Evolutionary conservation across 2,888 invertebrate species (phyloP), one percentile per base, ranked within the genome.

Genomic region (Scaeva pyrastri): DNA sequence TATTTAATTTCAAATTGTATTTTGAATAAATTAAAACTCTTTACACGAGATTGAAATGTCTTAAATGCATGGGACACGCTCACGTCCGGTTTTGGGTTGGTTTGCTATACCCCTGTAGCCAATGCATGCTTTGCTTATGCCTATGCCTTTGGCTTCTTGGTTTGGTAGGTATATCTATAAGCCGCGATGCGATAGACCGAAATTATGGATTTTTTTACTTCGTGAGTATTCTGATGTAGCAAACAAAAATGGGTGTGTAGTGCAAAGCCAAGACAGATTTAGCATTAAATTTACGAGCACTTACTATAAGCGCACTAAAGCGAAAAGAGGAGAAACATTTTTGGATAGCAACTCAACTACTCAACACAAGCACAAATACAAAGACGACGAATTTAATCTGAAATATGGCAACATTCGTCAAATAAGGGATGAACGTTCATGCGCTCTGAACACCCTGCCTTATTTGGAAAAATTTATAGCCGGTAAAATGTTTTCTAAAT

Each of bases 391-490:
- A 12, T 4, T 39, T 36, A n/a, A 16, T 43, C 7, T 16, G 81
- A 86, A 86, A 86, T 71, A 41, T 82, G 86, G 82, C 86, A 86
- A 81, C 82, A 31, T 55, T 26, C n/a, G 11, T 43, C 45, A 56
- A 70, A 70, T 70, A 73, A 81, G 77, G 86, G 70, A 74, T 52
- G 64, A 66, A 21, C 64, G 23, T 56, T 74, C 76, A 68, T 86
- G 86, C 86, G 86, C 86, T 77, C n/a, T 1, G 16, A 12, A 26
- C 21, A 74, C 50, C 52, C 64, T 74, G 60, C 86, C 86, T 77
- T 82, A 86, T 82, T 86, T 82, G 86, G 86, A 79, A 77, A 31
- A 82, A 43, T 68, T 71, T 81, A 77, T 78, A 70, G 74, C 86
- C 86, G 86, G 86, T 77, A 71, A 58, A 77, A 56, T 55, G 39